phyloP scores from a whole-genome alignment of 2,888 invertebrate genomes.

The Panopea generosa region DNA sequence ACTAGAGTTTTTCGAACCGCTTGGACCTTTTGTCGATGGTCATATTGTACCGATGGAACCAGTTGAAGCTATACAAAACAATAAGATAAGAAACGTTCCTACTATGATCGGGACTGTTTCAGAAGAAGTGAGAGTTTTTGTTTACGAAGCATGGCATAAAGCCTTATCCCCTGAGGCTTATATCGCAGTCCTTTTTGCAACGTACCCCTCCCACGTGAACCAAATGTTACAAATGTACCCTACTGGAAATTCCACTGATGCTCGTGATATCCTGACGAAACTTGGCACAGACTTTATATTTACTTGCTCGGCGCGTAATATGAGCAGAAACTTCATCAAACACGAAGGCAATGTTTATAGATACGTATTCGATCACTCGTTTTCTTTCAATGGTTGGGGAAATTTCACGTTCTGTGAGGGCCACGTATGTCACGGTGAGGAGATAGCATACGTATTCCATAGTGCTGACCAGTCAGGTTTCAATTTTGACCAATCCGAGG shows the following conservation, averaged over 20 bases:
- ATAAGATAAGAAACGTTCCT: slow-evolving; percentile 64
- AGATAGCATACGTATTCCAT: slow-evolving; percentile 76
- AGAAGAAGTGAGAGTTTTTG: slow-evolving; percentile 75
- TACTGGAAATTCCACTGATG: slow-evolving; percentile 39
- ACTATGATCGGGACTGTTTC: slow-evolving; percentile 73
- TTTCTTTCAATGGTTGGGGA: slow-evolving; percentile 75
- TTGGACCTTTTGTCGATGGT: slow-evolving; percentile 77
- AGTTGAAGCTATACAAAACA: slow-evolving; percentile 59
- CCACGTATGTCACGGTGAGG: slow-evolving; percentile 78
- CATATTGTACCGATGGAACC: slow-evolving; percentile 69
- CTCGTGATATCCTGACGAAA: slow-evolving; percentile 40
- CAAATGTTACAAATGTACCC: slow-evolving; percentile 64
- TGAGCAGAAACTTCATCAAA: slow-evolving; percentile 46
- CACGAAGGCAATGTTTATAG: slow-evolving; percentile 11
- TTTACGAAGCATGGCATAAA: slow-evolving; percentile 72
- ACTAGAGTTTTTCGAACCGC: slow-evolving; percentile 78
- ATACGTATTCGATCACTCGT: slow-evolving; percentile 71
- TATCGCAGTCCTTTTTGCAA: slow-evolving; percentile 59
- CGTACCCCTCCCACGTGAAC: slow-evolving; percentile 58
- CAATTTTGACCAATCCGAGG: slow-evolving; percentile 68
- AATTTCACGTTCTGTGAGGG: slow-evolving; percentile 73
- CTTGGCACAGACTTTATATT: slow-evolving; percentile 77
- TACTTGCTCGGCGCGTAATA: slow-evolving; percentile 71
- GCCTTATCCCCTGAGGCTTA: slow-evolving; percentile 60
- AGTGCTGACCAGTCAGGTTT: slow-evolving; percentile 65